Conservation (phyloP, 2,797 vertebrate species). For the Hyperoplus immaculatus region DNA sequence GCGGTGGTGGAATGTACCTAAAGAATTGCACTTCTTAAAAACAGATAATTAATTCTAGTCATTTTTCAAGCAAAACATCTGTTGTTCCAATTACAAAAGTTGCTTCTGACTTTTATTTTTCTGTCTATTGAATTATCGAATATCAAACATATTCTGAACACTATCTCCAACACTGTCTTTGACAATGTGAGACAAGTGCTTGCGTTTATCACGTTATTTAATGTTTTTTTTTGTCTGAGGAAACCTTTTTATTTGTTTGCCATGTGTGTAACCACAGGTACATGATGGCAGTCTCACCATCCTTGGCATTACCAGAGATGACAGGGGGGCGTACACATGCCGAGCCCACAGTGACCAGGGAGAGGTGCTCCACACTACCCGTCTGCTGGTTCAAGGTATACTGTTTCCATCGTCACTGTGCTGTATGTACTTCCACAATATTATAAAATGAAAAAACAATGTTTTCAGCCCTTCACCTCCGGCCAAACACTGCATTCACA, state of each 20-base stretch:
- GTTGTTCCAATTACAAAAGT: not conserved
- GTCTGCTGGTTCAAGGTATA: constrained; percentile 97
- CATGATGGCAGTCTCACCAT: constrained; percentile 95
- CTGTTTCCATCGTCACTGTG: constrained; percentile 4
- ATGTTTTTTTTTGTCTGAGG: not conserved
- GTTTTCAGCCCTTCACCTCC: not conserved
- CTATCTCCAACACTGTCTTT: not conserved
- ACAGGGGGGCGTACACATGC: constrained; percentile 97
- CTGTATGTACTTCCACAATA: not conserved
- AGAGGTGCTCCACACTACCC: constrained; percentile 96
- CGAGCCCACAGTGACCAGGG: constrained; percentile 98
- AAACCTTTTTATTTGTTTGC: not conserved
- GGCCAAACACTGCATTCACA: constrained; percentile 9
- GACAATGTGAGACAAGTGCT: not conserved
- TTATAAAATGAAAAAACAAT: not conserved
- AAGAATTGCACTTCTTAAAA: not conserved
- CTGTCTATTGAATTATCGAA: not conserved
- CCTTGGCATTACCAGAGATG: constrained; percentile 92
- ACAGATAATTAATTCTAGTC: not conserved
- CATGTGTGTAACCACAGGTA: constrained; percentile 78
- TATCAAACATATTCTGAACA: not conserved
- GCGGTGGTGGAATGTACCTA: not conserved
- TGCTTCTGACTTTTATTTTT: not conserved
- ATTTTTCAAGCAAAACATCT: no score
- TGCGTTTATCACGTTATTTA: not conserved